A percentile compares a stretch with the other conserved stretches of the same genome.
These are phyloP conservation scores for Poeciliopsis infans DNA, from an alignment of 2,797 vertebrate genomes.

Conservation along the genomic window DNA sequence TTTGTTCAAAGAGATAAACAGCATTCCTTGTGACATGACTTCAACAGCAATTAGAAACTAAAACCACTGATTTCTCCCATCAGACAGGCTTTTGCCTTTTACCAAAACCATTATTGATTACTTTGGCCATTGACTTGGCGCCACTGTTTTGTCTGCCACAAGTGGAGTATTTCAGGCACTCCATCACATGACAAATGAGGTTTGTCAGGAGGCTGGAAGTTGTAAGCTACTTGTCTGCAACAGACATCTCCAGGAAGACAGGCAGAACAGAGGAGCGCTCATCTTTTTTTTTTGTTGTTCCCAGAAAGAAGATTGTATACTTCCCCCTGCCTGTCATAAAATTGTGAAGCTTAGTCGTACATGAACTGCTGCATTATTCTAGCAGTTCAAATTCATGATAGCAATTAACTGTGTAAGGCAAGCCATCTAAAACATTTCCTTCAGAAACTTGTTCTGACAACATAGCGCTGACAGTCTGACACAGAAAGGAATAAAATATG, in stretches of 20 bases:
- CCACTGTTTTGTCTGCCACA: slow-evolving; percentile 66
- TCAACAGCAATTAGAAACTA: slow-evolving; percentile 7
- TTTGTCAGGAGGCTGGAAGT: slow-evolving; percentile 71
- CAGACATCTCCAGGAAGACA: slow-evolving; percentile 67
- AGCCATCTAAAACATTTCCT: neutral
- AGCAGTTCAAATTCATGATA: neutral
- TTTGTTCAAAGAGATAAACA: slow-evolving; percentile 11
- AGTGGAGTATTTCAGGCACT: slow-evolving; percentile 56
- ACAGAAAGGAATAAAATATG: neutral
- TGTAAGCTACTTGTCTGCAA: slow-evolving; percentile 62
- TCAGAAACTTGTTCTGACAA: neutral
- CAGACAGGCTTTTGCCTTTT: slow-evolving; percentile 73
- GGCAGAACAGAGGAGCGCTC: slow-evolving; percentile 54
- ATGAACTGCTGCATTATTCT: slow-evolving; percentile 5
- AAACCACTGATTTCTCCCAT: slow-evolving; percentile 39
- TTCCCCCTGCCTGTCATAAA: slow-evolving; percentile 21
- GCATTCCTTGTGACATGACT: slow-evolving; percentile 13
- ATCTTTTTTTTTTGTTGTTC: slow-evolving; percentile 59
- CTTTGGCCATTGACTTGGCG: slow-evolving; percentile 72
- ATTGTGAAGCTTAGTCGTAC: neutral
- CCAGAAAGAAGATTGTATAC: slow-evolving; percentile 64
- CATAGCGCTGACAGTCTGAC: neutral
- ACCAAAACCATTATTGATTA: slow-evolving; percentile 76
- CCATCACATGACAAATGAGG: slow-evolving; percentile 70
- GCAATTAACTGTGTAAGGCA: neutral